Evolutionary conservation across 2,113 vertebrate species (phyloP), one percentile per base, ranked within the genome.

Genomic region (Peromyscus maniculatus): DNA sequence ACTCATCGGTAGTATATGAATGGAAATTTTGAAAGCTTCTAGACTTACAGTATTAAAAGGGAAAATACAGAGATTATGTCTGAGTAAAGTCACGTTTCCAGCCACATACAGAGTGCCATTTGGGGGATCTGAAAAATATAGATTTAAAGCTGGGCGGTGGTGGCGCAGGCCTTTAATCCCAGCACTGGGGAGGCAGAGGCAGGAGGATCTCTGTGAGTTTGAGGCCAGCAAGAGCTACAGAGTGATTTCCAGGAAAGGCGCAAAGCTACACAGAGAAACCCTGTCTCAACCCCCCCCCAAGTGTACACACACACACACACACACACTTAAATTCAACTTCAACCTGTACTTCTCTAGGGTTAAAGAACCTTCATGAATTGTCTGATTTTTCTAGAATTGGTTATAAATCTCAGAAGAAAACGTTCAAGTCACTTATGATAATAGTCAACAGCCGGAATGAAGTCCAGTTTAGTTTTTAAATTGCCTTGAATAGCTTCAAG

Each of bases 91-190:
- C 33, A 21, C 91, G 26, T 77, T 77, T 91, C 83, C 36, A 94
- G 36, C 10, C 24, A 77, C 75, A 87, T 1, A 75, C 17, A 77
- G 71, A 49, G 39, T 69, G 91, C 19, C 64, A 80, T 92, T 95
- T 84, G n/a, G n/a, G 96, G 71, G 71, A 84, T 87, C 22, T 94
- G 96, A 71, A 94, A 93, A 94, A 82, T 89, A 80, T 87, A 80
- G 75, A 69, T 59, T 59, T 59, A 52, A 52, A 52, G 52, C 52
- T 8, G 52, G 52, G 52, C 10, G 9, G 52, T 52, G 7, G 52
- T 52, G 52, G 52, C 10, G 9, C 8, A 52, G 52, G 52, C 52
- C 52, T 52, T 52, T 11, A 52, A 52, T 52, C 52, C 10, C 52
- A 52, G 52, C 49, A 9, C 52, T 52, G 52, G 52, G 52, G 52